Percentiles rank a stretch among this genome's conserved stretches.
These are phyloP conservation scores for Notolepis coatsorum DNA, from an alignment of 2,797 vertebrate genomes.

Conservation along the genomic window DNA sequence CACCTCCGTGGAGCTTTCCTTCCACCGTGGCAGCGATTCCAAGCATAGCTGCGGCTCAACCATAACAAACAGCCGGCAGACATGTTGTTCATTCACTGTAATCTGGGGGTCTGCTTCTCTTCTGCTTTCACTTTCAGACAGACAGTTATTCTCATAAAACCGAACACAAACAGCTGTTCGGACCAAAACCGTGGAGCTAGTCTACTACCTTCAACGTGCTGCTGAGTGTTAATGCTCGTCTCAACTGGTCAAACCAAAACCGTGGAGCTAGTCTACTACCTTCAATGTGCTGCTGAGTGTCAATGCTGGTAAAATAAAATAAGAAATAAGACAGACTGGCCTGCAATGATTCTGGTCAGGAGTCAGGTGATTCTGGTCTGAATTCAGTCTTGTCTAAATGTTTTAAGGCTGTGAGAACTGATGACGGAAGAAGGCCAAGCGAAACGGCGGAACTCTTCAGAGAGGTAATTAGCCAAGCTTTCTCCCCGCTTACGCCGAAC, in stretches of 20 bases:
- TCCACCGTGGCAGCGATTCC: no score
- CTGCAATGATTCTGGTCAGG: no score
- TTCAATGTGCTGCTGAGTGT: no score
- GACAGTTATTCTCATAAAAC: neutral
- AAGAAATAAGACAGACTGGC: no score
- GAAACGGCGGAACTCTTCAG: constrained; percentile 56
- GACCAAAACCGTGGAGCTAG: no score
- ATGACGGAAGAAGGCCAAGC: constrained; percentile 31
- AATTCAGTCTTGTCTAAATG: constrained; percentile 26
- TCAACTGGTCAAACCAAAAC: no score
- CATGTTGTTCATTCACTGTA: neutral
- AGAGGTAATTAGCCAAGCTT: constrained; percentile 74
- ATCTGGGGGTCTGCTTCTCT: neutral
- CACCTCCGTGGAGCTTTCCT: no score
- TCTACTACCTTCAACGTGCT: no score
- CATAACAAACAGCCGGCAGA: neutral
- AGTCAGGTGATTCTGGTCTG: no score
- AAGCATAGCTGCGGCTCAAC: neutral
- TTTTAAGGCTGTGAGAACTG: constrained; percentile 20
- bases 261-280: no score
- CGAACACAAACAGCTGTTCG: no score
- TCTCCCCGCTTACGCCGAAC: constrained; percentile 68
- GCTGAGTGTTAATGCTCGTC: no score
- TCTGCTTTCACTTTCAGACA: neutral
- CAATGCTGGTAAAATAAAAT: neutral